Conservation (phyloP, 2,113 vertebrate genomes). For the Alligator sinensis region DNA sequence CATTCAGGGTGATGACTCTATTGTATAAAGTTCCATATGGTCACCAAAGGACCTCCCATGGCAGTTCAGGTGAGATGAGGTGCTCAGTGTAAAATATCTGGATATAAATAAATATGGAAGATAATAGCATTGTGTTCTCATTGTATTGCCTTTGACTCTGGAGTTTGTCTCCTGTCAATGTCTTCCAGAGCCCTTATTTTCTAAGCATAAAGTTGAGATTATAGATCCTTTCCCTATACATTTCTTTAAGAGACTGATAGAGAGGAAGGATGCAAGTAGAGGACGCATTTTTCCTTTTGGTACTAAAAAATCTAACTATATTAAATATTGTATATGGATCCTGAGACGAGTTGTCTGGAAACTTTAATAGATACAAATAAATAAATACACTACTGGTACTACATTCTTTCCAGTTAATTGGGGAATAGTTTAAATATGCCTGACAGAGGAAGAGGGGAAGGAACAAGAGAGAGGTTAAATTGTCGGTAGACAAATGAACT, state of each 20-base stretch:
- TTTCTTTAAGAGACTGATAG: not conserved
- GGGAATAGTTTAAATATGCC: not conserved
- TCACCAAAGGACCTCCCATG: not conserved
- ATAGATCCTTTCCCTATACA: not conserved
- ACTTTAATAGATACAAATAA: not conserved
- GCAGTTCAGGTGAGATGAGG: not conserved
- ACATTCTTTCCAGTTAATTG: not conserved
- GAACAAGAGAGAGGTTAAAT: not conserved
- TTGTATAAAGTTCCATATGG: not conserved
- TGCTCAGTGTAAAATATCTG: not conserved
- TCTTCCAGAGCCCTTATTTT: not conserved
- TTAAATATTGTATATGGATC: not conserved
- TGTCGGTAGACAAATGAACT: not conserved
- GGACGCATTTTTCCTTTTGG: not conserved
- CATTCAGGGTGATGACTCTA: accelerated
- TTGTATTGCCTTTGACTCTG: not conserved
- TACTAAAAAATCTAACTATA: not conserved
- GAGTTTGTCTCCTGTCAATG: not conserved
- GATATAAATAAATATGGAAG: not conserved
- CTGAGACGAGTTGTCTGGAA: not conserved
- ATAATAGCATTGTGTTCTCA: not conserved
- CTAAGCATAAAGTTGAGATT: not conserved
- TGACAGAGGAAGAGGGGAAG: not conserved
- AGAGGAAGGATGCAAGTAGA: not conserved
- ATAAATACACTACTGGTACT: not conserved